These are phyloP conservation scores for Chamaea fasciata DNA, from an alignment of 2,113 vertebrate genomes.

Conservation along the genomic window DNA sequence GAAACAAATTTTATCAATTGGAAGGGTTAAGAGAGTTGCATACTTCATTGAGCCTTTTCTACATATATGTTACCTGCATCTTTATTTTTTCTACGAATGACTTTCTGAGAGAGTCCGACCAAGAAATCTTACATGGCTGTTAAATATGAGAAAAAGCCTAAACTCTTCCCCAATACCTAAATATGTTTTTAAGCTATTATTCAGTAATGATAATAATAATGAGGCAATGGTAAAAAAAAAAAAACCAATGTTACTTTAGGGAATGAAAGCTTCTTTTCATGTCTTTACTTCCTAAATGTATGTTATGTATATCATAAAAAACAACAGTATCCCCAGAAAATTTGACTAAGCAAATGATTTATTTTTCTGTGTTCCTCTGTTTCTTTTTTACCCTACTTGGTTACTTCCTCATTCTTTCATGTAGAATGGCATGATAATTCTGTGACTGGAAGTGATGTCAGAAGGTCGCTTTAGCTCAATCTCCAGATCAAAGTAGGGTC, in stretches of 20 bases:
- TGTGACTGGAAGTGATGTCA: neutral
- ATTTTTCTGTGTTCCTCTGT: neutral
- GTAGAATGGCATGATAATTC: neutral
- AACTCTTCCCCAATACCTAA: neutral
- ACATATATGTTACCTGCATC: neutral
- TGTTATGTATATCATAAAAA: neutral
- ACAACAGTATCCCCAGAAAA: neutral
- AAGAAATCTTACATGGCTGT: neutral
- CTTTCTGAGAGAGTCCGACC: neutral
- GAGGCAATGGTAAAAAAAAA: neutral
- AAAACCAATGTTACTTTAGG: neutral
- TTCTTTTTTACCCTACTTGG: neutral
- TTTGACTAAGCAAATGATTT: neutral
- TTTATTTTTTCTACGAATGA: neutral
- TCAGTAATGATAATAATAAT: neutral
- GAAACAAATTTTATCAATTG: neutral
- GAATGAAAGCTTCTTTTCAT: neutral
- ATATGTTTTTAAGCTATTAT: neutral
- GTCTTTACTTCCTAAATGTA: neutral
- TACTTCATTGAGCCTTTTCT: fast-evolving
- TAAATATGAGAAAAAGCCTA: neutral
- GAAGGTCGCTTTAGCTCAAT: neutral
- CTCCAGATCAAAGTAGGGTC: neutral
- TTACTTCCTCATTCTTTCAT: neutral
- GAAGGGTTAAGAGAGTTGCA: neutral